Percentiles rank a stretch among this genome's conserved stretches.
Evolutionary conservation across 2,888 invertebrate species (phyloP).

Genomic region (Conomelus anceps): DNA sequence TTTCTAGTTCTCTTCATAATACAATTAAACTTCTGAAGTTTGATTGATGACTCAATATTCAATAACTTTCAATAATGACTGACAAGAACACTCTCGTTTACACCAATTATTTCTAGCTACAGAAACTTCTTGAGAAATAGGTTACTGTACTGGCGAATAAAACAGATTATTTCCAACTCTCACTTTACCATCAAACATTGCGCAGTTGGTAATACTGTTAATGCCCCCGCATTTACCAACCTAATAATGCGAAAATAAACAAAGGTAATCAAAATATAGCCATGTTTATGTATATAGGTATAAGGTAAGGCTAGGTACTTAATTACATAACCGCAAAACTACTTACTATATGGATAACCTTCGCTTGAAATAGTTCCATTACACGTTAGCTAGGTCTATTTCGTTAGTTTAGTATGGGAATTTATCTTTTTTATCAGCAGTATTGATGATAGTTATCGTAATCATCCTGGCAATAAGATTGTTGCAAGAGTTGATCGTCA

Average conservation of each 20-base stretch:
- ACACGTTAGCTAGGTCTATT: not conserved
- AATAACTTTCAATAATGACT: no score
- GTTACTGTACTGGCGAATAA: not conserved
- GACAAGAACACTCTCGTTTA: no score
- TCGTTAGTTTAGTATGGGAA: not conserved
- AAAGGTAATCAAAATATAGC: not conserved
- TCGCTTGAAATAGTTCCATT: not conserved
- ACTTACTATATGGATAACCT: not conserved
- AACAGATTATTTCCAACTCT: not conserved
- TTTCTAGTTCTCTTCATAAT: no score
- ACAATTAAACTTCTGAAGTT: no score
- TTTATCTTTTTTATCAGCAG: not conserved
- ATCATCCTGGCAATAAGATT: not conserved
- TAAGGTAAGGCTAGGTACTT: not conserved
- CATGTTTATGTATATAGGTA: not conserved
- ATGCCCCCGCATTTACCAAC: not conserved
- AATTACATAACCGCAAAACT: not conserved
- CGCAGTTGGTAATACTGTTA: not conserved
- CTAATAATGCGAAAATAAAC: not conserved
- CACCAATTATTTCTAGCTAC: no score
- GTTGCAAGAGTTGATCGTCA: not conserved
- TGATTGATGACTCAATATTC: no score
- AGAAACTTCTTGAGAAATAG: not conserved
- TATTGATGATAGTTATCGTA: not conserved
- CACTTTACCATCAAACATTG: not conserved